phyloP scores from a whole-genome alignment of 2,888 invertebrate genomes.

The Thereva unica region DNA sequence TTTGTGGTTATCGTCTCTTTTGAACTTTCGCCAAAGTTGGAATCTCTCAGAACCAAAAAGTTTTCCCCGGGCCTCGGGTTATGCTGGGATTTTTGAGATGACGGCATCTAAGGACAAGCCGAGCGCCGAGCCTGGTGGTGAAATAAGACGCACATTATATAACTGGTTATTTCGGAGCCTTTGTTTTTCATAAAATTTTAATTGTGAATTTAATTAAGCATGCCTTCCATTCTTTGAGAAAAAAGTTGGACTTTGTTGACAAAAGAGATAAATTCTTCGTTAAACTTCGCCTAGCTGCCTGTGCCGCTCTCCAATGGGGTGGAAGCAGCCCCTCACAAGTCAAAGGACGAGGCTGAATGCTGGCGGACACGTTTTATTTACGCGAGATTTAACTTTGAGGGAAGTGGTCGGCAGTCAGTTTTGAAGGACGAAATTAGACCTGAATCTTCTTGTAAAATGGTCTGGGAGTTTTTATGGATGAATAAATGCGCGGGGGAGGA shows the following conservation, averaged over 20 bases:
- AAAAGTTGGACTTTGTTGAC: slow-evolving; percentile 42
- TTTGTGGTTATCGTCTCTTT: slow-evolving; percentile 33
- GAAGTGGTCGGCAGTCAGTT: slow-evolving; percentile 16
- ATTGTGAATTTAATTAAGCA: slow-evolving; percentile 54
- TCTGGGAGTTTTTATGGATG: slow-evolving; percentile 15
- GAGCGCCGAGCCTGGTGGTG: slow-evolving; percentile 4
- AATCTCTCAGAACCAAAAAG: slow-evolving; percentile 33
- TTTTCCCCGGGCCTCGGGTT: slow-evolving; percentile 21
- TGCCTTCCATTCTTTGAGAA: slow-evolving; percentile 51
- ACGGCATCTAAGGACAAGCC: slow-evolving; percentile 17
- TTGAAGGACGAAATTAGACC: slow-evolving; percentile 44
- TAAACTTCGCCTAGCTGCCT: slow-evolving; percentile 23
- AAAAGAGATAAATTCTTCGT: slow-evolving; percentile 35
- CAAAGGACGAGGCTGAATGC: slow-evolving; percentile 23
- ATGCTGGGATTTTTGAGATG: slow-evolving; percentile 15
- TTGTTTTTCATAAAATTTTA: slow-evolving; percentile 48
- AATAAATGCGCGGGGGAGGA: slow-evolving; percentile 27
- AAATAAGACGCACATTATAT: slow-evolving; percentile 1
- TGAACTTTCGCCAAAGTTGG: slow-evolving; percentile 30
- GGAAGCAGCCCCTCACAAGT: slow-evolving; percentile 1
- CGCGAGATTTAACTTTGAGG: slow-evolving; percentile 48
- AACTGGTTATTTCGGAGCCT: slow-evolving; percentile 32
- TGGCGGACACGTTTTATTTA: slow-evolving; percentile 48
- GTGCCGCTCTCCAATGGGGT: background rate
- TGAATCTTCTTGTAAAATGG: slow-evolving; percentile 38